phyloP scores from a whole-genome alignment of 1,140 invertebrate species.

The Eumaeus atala region DNA sequence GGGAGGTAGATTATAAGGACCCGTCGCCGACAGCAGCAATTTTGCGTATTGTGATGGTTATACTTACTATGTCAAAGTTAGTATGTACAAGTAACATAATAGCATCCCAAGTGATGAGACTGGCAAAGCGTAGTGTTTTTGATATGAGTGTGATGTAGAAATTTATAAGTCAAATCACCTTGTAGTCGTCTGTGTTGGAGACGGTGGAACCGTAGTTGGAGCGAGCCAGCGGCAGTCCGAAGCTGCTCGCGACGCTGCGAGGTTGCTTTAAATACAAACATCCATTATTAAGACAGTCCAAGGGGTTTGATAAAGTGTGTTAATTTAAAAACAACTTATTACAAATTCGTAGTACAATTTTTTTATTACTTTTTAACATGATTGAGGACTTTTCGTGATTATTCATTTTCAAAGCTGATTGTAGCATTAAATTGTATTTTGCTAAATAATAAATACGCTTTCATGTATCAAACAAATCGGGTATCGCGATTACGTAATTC shows the following conservation, averaged over 20 bases:
- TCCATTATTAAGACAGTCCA: too few species aligned
- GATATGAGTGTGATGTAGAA: slow-evolving; percentile 1
- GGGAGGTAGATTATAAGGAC: slow-evolving; percentile 4
- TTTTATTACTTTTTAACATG: too few species aligned
- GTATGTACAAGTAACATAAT: background rate
- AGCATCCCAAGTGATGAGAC: slow-evolving; percentile 10
- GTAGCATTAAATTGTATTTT: too few species aligned
- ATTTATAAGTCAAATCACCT: slow-evolving; percentile 30
- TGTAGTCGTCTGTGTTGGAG: slow-evolving; percentile 40
- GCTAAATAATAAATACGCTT: too few species aligned
- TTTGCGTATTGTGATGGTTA: slow-evolving; percentile 9
- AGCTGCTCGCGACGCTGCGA: slow-evolving; percentile 51
- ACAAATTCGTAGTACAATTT: too few species aligned
- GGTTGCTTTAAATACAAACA: slow-evolving; percentile 35
- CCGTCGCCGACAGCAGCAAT: slow-evolving; percentile 8
- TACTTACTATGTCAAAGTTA: slow-evolving; percentile 6
- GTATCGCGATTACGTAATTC: too few species aligned
- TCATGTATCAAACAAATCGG: too few species aligned
- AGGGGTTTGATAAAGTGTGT: too few species aligned
- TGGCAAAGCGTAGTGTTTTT: slow-evolving; percentile 4
- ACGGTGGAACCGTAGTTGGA: slow-evolving; percentile 44
- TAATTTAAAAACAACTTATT: too few species aligned
- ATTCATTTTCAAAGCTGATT: too few species aligned
- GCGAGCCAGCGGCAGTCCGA: slow-evolving; percentile 54
- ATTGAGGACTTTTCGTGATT: too few species aligned